Conservation (phyloP, 1,140 invertebrate genomes). For the Diachasma alloeum region DNA sequence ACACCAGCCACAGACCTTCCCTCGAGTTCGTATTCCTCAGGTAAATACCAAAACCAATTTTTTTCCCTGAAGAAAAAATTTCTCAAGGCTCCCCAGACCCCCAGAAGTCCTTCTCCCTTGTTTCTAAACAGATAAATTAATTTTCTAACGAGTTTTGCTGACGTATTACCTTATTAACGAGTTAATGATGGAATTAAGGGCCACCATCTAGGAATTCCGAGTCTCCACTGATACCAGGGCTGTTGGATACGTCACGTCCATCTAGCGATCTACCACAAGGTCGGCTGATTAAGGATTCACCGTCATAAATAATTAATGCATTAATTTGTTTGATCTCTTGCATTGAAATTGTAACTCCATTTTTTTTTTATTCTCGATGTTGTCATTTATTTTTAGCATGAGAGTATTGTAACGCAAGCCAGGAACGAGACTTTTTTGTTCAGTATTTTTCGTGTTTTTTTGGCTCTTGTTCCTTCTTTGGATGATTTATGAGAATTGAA, state of each 20-base stretch:
- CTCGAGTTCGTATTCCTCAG: conserved; percentile 68
- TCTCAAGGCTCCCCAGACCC: too few relatives aligned
- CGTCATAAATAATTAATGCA: conserved; percentile 2
- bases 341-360: too few relatives aligned
- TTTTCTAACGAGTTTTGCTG: neutral
- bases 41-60: conserved; percentile 47
- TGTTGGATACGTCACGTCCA: conserved; percentile 67
- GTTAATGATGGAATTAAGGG: conserved; percentile 59
- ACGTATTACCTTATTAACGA: conserved; percentile 8
- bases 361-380: neutral
- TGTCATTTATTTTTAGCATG: neutral
- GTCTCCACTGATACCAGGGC: conserved; percentile 68
- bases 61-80: conserved; percentile 17
- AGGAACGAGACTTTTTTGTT: too few relatives aligned
- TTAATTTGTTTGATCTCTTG: neutral
- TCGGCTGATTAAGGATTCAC: conserved; percentile 42
- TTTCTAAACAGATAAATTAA: neutral
- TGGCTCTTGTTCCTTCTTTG: too few relatives aligned
- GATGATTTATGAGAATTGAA: too few relatives aligned
- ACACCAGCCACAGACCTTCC: conserved; percentile 73
- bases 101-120: neutral
- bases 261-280: conserved; percentile 68
- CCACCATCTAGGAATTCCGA: conserved; percentile 69
- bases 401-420: neutral
- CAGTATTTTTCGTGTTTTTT: neutral